A percentile compares a stretch with the other conserved stretches of the same genome.
phyloP scores from a whole-genome alignment of 2,888 invertebrate genomes.

The Galerucella pusilla region DNA sequence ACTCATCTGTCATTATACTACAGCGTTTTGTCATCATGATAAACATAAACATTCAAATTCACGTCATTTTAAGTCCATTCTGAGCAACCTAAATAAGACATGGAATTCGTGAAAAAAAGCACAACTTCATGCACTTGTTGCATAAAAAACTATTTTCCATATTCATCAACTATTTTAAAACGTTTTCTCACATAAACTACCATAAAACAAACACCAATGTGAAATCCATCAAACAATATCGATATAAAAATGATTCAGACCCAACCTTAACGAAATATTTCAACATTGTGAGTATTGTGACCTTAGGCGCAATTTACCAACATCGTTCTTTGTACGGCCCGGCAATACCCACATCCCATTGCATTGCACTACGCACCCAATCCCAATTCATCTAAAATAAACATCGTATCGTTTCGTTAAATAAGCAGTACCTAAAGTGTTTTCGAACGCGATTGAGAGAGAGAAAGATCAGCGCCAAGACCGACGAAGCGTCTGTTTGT shows the following conservation, averaged over 20 bases:
- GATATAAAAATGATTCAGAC: neutral
- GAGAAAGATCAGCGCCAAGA: neutral
- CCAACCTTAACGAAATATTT: conserved; percentile 6
- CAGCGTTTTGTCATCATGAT: too few species aligned
- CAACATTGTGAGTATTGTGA: conserved; percentile 2
- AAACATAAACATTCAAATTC: too few species aligned
- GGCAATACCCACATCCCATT: conserved; percentile 35
- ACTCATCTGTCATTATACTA: too few species aligned
- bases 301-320: conserved; percentile 17
- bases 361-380: conserved; percentile 30
- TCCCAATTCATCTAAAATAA: conserved; percentile 31
- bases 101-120: too few species aligned
- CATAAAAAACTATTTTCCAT: too few species aligned
- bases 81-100: too few species aligned
- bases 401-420: conserved; percentile 20
- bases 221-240: neutral
- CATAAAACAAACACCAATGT: neutral
- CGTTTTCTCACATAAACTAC: too few species aligned
- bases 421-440: conserved; percentile 22
- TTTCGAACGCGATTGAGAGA: conserved; percentile 11
- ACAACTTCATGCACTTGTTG: too few species aligned
- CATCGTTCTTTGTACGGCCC: conserved; percentile 19
- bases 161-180: too few species aligned
- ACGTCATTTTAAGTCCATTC: too few species aligned
- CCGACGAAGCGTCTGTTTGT: conserved; percentile 4